Evolutionary conservation across 2,113 vertebrate species (phyloP).

Genomic region (Proterorhinus semilunaris): DNA sequence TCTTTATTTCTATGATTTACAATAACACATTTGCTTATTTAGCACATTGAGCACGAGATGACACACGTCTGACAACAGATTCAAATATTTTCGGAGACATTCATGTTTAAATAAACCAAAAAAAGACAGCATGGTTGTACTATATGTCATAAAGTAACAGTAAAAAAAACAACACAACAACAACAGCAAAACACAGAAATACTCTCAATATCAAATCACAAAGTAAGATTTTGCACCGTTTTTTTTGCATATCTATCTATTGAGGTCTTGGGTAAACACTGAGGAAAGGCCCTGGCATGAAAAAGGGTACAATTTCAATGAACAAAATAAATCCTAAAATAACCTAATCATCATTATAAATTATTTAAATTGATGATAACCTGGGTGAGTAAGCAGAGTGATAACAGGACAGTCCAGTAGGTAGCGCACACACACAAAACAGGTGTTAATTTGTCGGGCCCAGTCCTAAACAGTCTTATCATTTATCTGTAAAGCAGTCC

Average conservation of each 20-base stretch:
- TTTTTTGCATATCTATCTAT: constrained; percentile 7
- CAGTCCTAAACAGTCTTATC: constrained; percentile 19
- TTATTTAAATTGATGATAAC: constrained; percentile 2
- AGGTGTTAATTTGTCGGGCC: constrained; percentile 19
- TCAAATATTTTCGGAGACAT: not conserved
- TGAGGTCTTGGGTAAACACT: constrained; percentile 6
- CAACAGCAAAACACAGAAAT: constrained; percentile 45
- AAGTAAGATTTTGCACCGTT: constrained; percentile 2
- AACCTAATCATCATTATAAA: not conserved
- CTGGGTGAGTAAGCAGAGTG: not conserved
- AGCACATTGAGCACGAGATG: not conserved
- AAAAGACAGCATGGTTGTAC: constrained; percentile 6
- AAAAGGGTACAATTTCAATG: not conserved
- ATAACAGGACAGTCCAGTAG: constrained; percentile 13
- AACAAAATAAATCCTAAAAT: not conserved
- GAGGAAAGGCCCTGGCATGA: not conserved
- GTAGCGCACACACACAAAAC: constrained; percentile 6
- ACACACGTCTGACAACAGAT: constrained; percentile 7
- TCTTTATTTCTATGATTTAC: not conserved
- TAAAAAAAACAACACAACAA: constrained; percentile 17
- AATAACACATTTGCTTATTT: constrained; percentile 1
- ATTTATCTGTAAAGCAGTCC: constrained; percentile 27
- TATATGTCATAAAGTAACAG: constrained; percentile 24
- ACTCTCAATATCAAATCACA: not conserved
- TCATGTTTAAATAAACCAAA: not conserved